Evolutionary conservation across 1,140 invertebrate species (phyloP), one percentile per base, ranked within the genome.

Genomic region (Drosophila equinoxialis): DNA sequence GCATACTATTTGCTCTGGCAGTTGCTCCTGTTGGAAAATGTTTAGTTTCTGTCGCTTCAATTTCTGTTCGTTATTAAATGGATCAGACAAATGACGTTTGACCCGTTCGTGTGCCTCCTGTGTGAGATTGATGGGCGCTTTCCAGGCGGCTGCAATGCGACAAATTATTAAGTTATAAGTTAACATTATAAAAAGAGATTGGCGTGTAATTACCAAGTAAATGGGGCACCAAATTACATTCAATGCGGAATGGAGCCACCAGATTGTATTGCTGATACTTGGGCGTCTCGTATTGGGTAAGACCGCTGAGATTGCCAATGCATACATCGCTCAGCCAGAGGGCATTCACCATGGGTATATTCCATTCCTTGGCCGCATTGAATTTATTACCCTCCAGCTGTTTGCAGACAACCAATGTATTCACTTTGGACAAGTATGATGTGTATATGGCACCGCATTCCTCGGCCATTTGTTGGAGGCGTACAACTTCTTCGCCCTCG

Each of bases 271-370:
- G 96, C 80, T 98, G 97, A 91, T 98, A 99, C 82, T 97, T 97
- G 1, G 94, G 94, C 87, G 95, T 96, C 77, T 97, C 96, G 61
- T 94, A 95, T 93, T 95, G 96, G 87, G 96, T 95, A 1, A 98
- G 92, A 4, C 96, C 96, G 77, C 94, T 96, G 90, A 96, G 95
- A 91, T 98, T 96, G 1, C 98, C 98, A 68, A 99, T 95, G 74
- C 99, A 93, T 42, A 99, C 94, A 92, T 99, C 98, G 64, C 96
- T 97, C 51, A 99, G 93, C 98, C 98, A 99, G 71, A 97, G 95
- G 6, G 96, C 95, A 92, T 98, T 99, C 0, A 99, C 98, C 2
- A 98, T 95, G 13, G 96, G 96, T 14, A 94, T 95, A 79, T 94
- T 94, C 97, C 97, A 99, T 91, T 99, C 97, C 54, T 96, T 94